phyloP scores from a whole-genome alignment of 1,140 invertebrate genomes.

The Drosophila pachea region DNA sequence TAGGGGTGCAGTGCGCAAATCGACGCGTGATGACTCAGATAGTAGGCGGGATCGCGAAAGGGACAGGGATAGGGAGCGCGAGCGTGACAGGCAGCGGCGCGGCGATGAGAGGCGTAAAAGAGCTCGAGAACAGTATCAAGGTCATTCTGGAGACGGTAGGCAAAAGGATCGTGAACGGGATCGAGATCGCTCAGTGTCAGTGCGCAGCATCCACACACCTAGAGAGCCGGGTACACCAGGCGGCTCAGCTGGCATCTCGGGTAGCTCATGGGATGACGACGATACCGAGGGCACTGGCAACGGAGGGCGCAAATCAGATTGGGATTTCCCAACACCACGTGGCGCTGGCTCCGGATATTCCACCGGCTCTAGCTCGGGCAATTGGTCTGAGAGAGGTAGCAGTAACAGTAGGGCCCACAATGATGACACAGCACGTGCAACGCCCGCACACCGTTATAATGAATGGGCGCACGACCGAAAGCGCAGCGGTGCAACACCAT shows the following conservation, averaged over 20 bases:
- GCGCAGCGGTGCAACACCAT: conserved; percentile 83
- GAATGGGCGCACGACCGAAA: conserved; percentile 86
- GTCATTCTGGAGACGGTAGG: conserved; percentile 32
- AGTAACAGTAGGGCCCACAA: conserved; percentile 80
- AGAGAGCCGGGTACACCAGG: conserved; percentile 89
- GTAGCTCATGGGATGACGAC: conserved; percentile 88
- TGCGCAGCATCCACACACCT: conserved; percentile 84
- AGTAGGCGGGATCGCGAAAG: conserved; percentile 31
- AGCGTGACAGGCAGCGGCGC: conserved; percentile 46
- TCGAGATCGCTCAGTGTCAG: conserved; percentile 70
- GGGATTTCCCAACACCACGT: conserved; percentile 96
- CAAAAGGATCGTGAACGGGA: conserved; percentile 44
- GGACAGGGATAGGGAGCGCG: conserved; percentile 31
- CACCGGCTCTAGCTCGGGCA: conserved; percentile 23
- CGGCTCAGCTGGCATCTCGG: conserved; percentile 37
- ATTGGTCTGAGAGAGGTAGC: conserved; percentile 65
- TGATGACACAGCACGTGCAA: conserved; percentile 86
- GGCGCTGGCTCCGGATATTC: conserved; percentile 80
- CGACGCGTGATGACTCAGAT: conserved; percentile 29
- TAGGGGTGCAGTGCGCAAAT: conserved; percentile 25
- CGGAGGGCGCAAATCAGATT: conserved; percentile 86
- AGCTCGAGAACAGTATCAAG: conserved; percentile 17
- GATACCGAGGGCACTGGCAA: conserved; percentile 86
- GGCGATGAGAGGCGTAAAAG: conserved; percentile 36
- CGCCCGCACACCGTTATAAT: conserved; percentile 89